Percentiles rank a stretch among this genome's conserved stretches.
phyloP scores from a whole-genome alignment of 2,888 invertebrate genomes.

The Lasioglossum figueresi region DNA sequence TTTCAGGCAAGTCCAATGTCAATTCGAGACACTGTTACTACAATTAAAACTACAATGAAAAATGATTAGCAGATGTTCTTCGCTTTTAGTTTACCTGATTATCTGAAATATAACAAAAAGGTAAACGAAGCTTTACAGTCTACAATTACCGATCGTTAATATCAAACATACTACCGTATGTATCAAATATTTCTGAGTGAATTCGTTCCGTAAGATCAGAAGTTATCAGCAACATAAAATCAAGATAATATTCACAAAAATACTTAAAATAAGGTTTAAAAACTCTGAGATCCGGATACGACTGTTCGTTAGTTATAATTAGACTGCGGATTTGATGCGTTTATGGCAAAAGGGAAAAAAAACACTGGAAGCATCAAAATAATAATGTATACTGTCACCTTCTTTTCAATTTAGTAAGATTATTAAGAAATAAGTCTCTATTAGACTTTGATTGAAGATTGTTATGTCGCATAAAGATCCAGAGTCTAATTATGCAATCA shows the following conservation, averaged over 20 bases:
- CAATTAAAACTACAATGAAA: background rate
- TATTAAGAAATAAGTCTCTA: background rate
- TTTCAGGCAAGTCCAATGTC: background rate
- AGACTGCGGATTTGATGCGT: background rate
- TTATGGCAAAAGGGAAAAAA: background rate
- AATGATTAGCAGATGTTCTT: background rate
- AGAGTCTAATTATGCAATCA: background rate
- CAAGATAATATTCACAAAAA: background rate
- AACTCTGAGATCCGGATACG: background rate
- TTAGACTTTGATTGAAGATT: background rate
- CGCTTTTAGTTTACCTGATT: background rate
- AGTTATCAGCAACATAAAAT: background rate
- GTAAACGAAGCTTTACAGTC: background rate
- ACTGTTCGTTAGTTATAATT: background rate
- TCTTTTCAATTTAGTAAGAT: background rate
- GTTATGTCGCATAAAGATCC: background rate
- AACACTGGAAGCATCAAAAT: background rate
- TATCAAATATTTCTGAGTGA: background rate
- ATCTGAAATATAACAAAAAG: background rate
- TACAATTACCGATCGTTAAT: background rate
- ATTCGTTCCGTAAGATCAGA: background rate
- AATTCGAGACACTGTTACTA: background rate
- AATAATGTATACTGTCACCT: background rate
- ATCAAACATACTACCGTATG: background rate
- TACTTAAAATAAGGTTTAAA: background rate